Conservation (phyloP, 2,113 vertebrate genomes). For the Sander lucioperca region DNA sequence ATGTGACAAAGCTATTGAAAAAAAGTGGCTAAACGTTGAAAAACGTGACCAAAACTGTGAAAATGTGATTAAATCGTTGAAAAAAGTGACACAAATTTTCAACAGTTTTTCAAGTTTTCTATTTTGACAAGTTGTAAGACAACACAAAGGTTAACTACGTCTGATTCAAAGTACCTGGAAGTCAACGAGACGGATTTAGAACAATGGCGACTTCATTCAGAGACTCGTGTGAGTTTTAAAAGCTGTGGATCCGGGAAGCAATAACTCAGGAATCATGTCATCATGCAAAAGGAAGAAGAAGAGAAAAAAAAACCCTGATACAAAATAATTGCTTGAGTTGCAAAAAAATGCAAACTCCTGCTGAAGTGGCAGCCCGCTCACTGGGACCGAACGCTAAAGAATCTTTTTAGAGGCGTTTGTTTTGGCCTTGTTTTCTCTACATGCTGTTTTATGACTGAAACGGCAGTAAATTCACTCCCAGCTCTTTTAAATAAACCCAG, state of each 20-base stretch:
- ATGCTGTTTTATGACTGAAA: constrained; percentile 72
- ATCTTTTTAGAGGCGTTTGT: constrained; percentile 51
- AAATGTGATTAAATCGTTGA: too few species aligned
- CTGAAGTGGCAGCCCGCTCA: constrained; percentile 54
- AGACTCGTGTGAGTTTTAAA: constrained; percentile 25
- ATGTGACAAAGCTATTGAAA: too few species aligned
- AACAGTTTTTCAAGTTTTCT: too few species aligned
- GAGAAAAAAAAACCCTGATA: constrained; percentile 43
- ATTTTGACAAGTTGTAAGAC: too few species aligned
- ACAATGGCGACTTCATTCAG: constrained; percentile 62
- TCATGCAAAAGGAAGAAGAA: constrained; percentile 53
- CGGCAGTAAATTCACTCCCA: constrained; percentile 68
- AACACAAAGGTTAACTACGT: constrained; percentile 7
- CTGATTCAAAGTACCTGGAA: constrained; percentile 66
- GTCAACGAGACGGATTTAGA: constrained; percentile 48
- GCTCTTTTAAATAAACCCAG: constrained; percentile 66
- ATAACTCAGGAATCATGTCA: constrained; percentile 70
- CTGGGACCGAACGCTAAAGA: constrained; percentile 62
- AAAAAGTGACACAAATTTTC: too few species aligned
- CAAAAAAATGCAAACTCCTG: constrained; percentile 68
- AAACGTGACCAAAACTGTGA: too few species aligned
- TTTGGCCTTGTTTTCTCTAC: constrained; percentile 68
- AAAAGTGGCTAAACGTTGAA: too few species aligned
- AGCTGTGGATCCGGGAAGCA: constrained; percentile 75
- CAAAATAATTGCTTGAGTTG: constrained; percentile 72